A percentile compares a stretch with the other conserved stretches of the same genome.
These are phyloP conservation scores for Scylla paramamosain DNA, from an alignment of 1,140 invertebrate species.

Conservation along the genomic window DNA sequence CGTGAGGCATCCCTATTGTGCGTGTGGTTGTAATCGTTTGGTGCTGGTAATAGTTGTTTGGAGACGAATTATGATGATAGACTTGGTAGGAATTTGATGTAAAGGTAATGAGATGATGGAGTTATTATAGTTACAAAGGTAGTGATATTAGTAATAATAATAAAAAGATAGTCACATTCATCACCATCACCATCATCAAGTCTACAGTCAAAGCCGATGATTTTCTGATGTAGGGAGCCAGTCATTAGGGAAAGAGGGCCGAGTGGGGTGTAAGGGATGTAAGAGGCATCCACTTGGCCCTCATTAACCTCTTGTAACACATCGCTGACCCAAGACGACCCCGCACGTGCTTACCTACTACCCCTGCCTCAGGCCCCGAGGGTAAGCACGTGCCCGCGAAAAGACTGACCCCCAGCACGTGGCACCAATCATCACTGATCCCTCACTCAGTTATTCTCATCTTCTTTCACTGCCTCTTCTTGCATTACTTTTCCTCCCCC, in stretches of 20 bases:
- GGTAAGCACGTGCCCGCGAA: constrained; percentile 40
- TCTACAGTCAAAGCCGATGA: no score
- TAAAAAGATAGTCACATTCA: neutral
- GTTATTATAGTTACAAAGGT: no score
- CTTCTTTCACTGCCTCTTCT: neutral
- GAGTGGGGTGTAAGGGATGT: neutral
- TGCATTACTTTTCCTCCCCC: neutral
- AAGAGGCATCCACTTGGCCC: constrained; percentile 55
- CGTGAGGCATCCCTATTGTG: no score
- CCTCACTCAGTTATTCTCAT: neutral
- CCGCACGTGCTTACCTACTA: neutral
- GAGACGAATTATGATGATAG: no score
- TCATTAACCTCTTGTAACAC: constrained; percentile 65
- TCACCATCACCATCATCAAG: neutral
- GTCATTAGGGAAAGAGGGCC: neutral
- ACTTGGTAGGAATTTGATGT: no score
- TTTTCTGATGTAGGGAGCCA: neutral
- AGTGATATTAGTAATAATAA: no score
- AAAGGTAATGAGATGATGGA: no score
- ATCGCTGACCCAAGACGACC: constrained; percentile 51
- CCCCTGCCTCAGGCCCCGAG: neutral
- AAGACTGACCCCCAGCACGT: constrained; percentile 23
- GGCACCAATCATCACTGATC: constrained; percentile 33
- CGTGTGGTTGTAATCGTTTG: no score
- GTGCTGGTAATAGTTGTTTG: no score